These are phyloP conservation scores for Steinernema feltiae DNA, from an alignment of 1,140 invertebrate genomes.

Conservation along the genomic window DNA sequence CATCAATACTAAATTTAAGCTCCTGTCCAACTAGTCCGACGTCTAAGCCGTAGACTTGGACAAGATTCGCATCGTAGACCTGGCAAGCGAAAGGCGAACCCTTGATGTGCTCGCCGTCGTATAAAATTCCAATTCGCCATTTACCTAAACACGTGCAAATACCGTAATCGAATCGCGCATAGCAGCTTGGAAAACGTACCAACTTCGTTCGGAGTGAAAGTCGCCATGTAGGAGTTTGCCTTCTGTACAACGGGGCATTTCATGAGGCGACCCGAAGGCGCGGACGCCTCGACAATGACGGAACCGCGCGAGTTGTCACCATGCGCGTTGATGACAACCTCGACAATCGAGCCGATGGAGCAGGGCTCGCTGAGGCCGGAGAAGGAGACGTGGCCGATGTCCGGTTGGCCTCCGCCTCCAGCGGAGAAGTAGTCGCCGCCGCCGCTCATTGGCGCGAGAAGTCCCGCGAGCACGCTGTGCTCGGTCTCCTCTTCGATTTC, in stretches of 20 bases:
- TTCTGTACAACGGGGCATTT: slow-evolving; percentile 71
- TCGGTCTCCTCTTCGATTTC: slow-evolving; percentile 17
- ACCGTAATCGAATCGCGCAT: too few relatives aligned
- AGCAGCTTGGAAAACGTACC: slow-evolving; percentile 65
- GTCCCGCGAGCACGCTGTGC: slow-evolving; percentile 6
- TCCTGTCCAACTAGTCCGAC: slow-evolving; percentile 71
- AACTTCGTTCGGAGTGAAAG: slow-evolving; percentile 89
- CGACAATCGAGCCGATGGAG: slow-evolving; percentile 82
- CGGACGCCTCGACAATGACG: slow-evolving; percentile 43
- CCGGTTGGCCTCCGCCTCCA: slow-evolving; percentile 59
- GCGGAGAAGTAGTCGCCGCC: slow-evolving; percentile 8
- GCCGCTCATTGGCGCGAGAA: not conserved
- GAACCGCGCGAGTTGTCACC: slow-evolving; percentile 30
- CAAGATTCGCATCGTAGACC: slow-evolving; percentile 86
- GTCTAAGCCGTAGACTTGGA: slow-evolving; percentile 69
- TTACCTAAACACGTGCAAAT: slow-evolving; percentile 62
- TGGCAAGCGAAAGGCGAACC: slow-evolving; percentile 93
- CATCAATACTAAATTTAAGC: slow-evolving; percentile 76
- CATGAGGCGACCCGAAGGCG: slow-evolving; percentile 71
- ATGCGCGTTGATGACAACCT: slow-evolving; percentile 68
- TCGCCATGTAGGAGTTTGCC: slow-evolving; percentile 76
- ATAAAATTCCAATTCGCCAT: slow-evolving; percentile 89
- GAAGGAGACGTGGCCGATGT: slow-evolving; percentile 74
- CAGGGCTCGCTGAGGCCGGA: slow-evolving; percentile 80
- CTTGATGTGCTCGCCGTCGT: slow-evolving; percentile 87